Evolutionary conservation across 2,888 invertebrate genomes (phyloP), one percentile per base, ranked within the genome.

Genomic region (Epirrita christyi): DNA sequence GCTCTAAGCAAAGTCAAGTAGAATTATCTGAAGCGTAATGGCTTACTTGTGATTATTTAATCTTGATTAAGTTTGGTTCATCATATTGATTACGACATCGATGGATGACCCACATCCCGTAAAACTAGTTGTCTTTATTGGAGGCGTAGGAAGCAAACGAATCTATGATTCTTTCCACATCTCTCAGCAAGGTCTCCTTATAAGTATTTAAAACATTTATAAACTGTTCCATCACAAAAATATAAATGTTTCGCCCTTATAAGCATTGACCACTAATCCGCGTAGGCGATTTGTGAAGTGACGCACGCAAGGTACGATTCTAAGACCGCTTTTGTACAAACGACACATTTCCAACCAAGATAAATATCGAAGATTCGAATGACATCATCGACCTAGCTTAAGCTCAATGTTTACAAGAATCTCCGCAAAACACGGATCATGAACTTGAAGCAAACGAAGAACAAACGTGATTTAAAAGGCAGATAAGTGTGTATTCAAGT

Each of bases 361-460:
- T 75, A 72, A 78, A 79, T 68, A 59, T 46, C 37, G 53, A 42
- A 51, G 50, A 61, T 67, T 55, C 64, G 55, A 64, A 55, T 89
- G 90, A 91, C 83, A 90, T 91, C 90, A 91, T 64, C 81, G 53
- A 56, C 79, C 77, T 62, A 73, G 81, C 62, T 80, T 81, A 78
- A 32, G 74, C 68, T 70, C 66, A 72, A 76, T 84, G 75, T 86
- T 86, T 85, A 82, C 81, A 61, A 70, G 60, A 56, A 64, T 54
- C 55, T 54, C 47, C 21, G 29, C 29, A 45, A 49, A 54, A 58
- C 53, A 67, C 72, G 21, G 62, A 65, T 73, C 77, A 69, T 79
- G 73, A 80, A 77, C 76, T 79, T 83, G 76, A 67, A 21, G 21
- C 21, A 21, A 3, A 21, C 48, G 34, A 53, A 61, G 46, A 15